phyloP scores from a whole-genome alignment of 1,140 invertebrate species.

The Trachelipus rathkii region DNA sequence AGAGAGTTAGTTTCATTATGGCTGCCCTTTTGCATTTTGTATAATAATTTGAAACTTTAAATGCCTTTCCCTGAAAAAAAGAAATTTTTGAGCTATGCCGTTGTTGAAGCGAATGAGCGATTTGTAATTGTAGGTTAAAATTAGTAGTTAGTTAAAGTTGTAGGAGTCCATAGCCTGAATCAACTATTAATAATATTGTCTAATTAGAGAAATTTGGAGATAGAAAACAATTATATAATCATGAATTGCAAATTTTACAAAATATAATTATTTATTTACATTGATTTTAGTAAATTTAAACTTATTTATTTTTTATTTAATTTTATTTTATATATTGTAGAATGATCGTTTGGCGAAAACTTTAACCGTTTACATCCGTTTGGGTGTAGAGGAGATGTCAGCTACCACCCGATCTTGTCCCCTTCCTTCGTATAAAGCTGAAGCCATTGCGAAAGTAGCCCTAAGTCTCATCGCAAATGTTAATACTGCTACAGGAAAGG shows the following conservation, averaged over 20 bases:
- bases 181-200: not conserved
- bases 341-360: slow-evolving; percentile 51
- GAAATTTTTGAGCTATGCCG: too few species aligned
- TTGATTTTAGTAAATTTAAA: not conserved
- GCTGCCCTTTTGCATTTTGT: too few species aligned
- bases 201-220: not conserved
- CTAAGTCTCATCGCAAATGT: slow-evolving; percentile 58
- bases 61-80: too few species aligned
- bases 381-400: slow-evolving; percentile 44
- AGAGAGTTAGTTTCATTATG: too few species aligned
- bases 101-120: too few species aligned
- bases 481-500: slow-evolving; percentile 54
- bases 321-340: slow-evolving; percentile 43
- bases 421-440: slow-evolving; percentile 49
- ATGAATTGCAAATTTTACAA: not conserved
- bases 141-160: too few species aligned
- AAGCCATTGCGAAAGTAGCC: slow-evolving; percentile 58
- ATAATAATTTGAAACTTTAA: too few species aligned
- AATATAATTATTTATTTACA: not conserved
- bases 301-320: not conserved
- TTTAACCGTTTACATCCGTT: slow-evolving; percentile 49
- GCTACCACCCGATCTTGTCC: slow-evolving; percentile 49
- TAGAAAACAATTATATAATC: not conserved
- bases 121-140: not conserved
- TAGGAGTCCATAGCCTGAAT: not conserved